Conservation (phyloP, 2,888 invertebrate species). For the Drosophila putrida region DNA sequence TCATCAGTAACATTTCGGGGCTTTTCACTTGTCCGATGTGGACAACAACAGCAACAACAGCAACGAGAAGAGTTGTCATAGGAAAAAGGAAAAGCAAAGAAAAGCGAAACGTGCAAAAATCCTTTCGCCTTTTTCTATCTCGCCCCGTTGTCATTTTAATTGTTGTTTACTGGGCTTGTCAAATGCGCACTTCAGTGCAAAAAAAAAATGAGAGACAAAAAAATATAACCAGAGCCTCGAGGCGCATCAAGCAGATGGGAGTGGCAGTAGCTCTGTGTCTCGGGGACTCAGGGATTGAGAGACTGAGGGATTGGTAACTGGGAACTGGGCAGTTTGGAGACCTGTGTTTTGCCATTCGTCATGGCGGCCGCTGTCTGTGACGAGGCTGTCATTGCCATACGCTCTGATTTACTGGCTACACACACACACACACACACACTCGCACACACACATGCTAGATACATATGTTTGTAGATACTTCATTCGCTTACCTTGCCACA, state of each 20-base stretch:
- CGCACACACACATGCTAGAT: constrained; percentile 21
- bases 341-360: constrained; percentile 61
- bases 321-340: constrained; percentile 39
- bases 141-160: constrained; percentile 80
- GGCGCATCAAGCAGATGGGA: constrained; percentile 23
- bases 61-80: not conserved
- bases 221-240: constrained; percentile 8
- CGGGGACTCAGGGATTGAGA: not conserved
- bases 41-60: not conserved
- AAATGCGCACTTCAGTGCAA: constrained; percentile 73
- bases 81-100: constrained; percentile 30
- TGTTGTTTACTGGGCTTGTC: constrained; percentile 83
- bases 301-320: not conserved
- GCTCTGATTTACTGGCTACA: constrained; percentile 74
- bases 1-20: constrained; percentile 62
- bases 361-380: constrained; percentile 73
- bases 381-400: constrained; percentile 77
- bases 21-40: constrained; percentile 19
- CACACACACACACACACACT: constrained; percentile 18
- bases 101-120: constrained; percentile 59
- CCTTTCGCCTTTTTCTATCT: constrained; percentile 60
- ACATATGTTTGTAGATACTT: too few species aligned
- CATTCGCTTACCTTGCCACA: not conserved
- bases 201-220: not conserved
- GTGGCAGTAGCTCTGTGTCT: not conserved